Evolutionary conservation across 2,888 invertebrate genomes (phyloP), one percentile per base, ranked within the genome.

Genomic region (Blera fallax): DNA sequence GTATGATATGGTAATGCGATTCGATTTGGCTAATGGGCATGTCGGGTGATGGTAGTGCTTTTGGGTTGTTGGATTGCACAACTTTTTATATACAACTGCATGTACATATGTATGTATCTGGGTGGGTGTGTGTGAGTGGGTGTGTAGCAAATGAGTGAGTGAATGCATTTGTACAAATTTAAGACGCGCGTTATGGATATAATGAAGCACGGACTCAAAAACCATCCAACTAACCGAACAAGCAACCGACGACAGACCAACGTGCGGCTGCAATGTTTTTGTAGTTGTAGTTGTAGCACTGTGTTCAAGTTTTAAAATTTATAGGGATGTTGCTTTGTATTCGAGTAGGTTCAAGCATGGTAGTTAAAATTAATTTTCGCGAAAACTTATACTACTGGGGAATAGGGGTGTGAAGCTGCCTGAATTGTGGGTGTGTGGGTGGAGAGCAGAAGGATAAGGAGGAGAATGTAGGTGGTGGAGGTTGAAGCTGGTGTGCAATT

Each of bases 351-450:
- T 87, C 87, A 84, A 78, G 79, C 87, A 81, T 79, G 85, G 87
- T 87, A 88, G 87, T 88, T 87, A 87, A 88, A 88, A 88, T 87
- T 88, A 88, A 88, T 88, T 87, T 88, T 88, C 87, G 82, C 87
- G 79, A 79, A 88, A 87, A 87, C 85, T 87, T 87, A 77, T 87
- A 82, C 76, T 82, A 52, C 76, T 37, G 43, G 67, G 77, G 72
- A 67, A 80, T 76, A 56, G 67, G 81, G 85, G 72, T 77, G 77
- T 83, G 72, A 65, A 60, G 67, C 73, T 76, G 64, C 60, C 40
- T 18, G 2, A n/a, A n/a, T n/a, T n/a, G n/a, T n/a, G n/a, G n/a
- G n/a, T n/a, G n/a, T n/a, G n/a, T n/a, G n/a, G n/a, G n/a, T n/a
- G n/a, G n/a, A n/a, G n/a, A n/a, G n/a, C n/a, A n/a, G n/a, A n/a